Evolutionary conservation across 2,113 vertebrate species (phyloP).

Genomic region (Motacilla tschutschensis): DNA sequence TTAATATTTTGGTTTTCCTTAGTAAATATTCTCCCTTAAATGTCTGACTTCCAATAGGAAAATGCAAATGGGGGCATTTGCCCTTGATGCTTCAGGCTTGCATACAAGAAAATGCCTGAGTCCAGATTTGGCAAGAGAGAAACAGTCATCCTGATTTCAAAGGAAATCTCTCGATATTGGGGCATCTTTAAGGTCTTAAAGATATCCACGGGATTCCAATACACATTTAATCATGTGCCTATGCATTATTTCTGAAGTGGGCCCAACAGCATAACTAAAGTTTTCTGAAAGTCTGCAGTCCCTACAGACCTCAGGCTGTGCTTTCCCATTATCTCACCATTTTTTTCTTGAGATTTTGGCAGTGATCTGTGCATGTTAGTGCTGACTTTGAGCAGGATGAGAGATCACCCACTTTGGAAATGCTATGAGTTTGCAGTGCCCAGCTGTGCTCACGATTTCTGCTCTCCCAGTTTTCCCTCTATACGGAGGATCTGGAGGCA

Average conservation of each 20-base stretch:
- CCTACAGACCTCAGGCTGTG: not conserved
- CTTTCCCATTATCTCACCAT: not conserved
- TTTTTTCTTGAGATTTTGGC: not conserved
- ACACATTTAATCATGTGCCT: not conserved
- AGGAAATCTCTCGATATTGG: not conserved
- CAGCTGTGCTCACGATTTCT: not conserved
- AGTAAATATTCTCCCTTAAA: not conserved
- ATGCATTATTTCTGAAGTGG: not conserved
- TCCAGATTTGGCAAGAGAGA: not conserved
- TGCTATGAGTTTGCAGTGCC: not conserved
- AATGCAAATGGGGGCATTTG: not conserved
- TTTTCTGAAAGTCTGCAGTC: not conserved
- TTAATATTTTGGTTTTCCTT: not conserved
- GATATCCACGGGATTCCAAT: not conserved
- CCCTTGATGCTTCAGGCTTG: not conserved
- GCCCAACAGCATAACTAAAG: not conserved
- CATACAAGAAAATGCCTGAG: not conserved
- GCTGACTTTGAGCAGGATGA: not conserved
- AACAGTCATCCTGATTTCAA: not conserved
- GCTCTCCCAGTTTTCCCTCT: not conserved
- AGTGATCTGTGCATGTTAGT: not conserved
- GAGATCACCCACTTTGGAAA: not conserved
- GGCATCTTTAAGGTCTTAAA: not conserved
- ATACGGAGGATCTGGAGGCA: not conserved
- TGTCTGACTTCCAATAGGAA: not conserved